Base-by-base conservation (phyloP, 2,797 vertebrate genomes). In the Argyrosomus regius region DNA sequence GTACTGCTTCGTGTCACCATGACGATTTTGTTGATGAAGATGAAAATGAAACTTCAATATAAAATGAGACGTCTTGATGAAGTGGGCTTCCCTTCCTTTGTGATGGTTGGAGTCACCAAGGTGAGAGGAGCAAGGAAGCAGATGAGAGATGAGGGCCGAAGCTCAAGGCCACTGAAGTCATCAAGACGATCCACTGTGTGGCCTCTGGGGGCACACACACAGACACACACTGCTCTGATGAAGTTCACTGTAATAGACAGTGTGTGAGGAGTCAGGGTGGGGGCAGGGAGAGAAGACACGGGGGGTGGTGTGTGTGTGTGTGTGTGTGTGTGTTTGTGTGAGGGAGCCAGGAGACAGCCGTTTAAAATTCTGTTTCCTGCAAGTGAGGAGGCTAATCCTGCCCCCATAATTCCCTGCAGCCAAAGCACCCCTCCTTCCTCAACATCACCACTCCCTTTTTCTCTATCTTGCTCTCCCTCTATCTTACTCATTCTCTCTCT, bases 321-420 rank as follows among this genome's bases (percentile, higher is more conserved):
- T 78, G 65, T 70, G 80, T 77, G 70, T 72, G 83, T 85, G 87
- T 89, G 85, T 93, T 41, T 91, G 90, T 91, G 91, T 91, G 93
- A 93, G 93, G 88, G 91, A 94, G 93, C 92, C 94, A 95, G 94
- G 93, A 96, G 96, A 95, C 95, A 96, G 95, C 94, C 97, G 96
- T 99, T 99, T 99, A 97, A 98, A 99, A 99, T 99, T 99, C 97
- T 97, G 98, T 98, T 98, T 98, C 97, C 98, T 98, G 97, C 94
- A 96, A 99, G 97, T 98, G 98, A 98, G 97, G 98, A 98, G 97
- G 97, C 97, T 99, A 99, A 99, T 99, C 98, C 97, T 98, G 97
- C 97, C 97, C 97, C 97, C 93, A 96, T 99, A 99, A 99, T 99
- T 99, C 98, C 98, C 98, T 98, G 97, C 97, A 99, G 97, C 98